Evolutionary conservation across 2,888 invertebrate genomes (phyloP).

Genomic region (Micoletzkya japonica): DNA sequence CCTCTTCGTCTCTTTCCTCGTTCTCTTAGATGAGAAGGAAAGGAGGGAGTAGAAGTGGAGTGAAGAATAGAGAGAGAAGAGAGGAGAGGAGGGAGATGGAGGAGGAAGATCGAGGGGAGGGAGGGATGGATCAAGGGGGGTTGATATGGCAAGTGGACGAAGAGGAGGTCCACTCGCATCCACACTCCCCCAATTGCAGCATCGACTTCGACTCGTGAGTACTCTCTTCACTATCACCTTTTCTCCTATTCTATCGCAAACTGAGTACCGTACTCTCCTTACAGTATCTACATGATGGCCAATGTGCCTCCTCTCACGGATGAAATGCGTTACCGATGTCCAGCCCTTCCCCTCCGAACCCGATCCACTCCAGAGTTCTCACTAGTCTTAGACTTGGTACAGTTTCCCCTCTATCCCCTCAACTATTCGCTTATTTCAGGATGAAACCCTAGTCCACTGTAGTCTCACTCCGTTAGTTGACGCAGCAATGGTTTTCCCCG

Average conservation of each 20-base stretch:
- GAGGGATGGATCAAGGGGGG: background rate
- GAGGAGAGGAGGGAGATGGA: constrained; percentile 6
- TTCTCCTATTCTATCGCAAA: no score
- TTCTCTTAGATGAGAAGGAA: no score
- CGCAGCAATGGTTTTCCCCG: constrained; percentile 90
- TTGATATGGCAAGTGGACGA: constrained; percentile 43
- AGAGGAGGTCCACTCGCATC: constrained; percentile 30
- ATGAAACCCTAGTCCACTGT: constrained; percentile 93
- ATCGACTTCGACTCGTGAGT: constrained; percentile 43
- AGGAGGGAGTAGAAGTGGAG: background rate
- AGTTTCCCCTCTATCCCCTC: constrained; percentile 55
- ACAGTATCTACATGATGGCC: constrained; percentile 81
- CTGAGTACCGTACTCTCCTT: no score
- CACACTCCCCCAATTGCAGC: constrained; percentile 15
- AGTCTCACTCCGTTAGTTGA: constrained; percentile 87
- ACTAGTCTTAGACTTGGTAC: constrained; percentile 78
- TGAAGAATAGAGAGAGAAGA: constrained; percentile 6
- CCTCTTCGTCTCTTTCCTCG: no score
- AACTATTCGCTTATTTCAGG: constrained; percentile 68
- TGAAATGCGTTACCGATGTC: constrained; percentile 71
- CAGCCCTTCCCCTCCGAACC: constrained; percentile 85
- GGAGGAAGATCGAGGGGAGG: constrained; percentile 9
- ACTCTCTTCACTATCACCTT: background rate
- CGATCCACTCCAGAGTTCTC: constrained; percentile 86
- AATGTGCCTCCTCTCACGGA: constrained; percentile 81